These are phyloP conservation scores for Zygaena filipendulae DNA, from an alignment of 2,888 invertebrate genomes.

Conservation along the genomic window DNA sequence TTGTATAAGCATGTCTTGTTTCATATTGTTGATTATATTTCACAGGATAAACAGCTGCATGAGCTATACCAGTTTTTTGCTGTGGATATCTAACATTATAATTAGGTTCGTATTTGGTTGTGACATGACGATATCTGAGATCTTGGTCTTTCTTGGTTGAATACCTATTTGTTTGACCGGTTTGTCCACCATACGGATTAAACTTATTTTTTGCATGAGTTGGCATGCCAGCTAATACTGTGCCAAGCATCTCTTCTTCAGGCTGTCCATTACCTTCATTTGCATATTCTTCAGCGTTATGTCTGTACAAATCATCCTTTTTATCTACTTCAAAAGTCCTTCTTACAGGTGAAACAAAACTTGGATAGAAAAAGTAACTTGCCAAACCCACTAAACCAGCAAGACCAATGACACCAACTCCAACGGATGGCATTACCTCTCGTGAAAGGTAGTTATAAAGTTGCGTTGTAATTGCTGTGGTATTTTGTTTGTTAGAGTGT, in stretches of 20 bases:
- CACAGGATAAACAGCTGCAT: slow-evolving; percentile 52
- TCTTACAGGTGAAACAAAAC: slow-evolving; percentile 73
- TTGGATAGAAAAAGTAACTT: slow-evolving; percentile 80
- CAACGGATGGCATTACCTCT: slow-evolving; percentile 85
- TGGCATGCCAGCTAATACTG: slow-evolving; percentile 78
- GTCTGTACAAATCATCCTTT: slow-evolving; percentile 73
- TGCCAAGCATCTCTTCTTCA: slow-evolving; percentile 81
- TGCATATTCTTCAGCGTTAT: slow-evolving; percentile 75
- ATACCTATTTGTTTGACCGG: slow-evolving; percentile 43
- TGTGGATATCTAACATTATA: slow-evolving; percentile 53
- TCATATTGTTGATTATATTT: slow-evolving; percentile 50
- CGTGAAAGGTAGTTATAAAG: slow-evolving; percentile 82
- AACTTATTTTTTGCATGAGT: slow-evolving; percentile 53
- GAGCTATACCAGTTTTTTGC: slow-evolving; percentile 59
- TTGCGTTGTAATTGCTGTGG: slow-evolving; percentile 75
- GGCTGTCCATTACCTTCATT: slow-evolving; percentile 74
- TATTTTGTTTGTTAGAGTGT: slow-evolving; percentile 46
- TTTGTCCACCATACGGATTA: slow-evolving; percentile 57
- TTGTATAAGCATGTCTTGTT: slow-evolving; percentile 48
- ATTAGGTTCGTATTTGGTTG: slow-evolving; percentile 45
- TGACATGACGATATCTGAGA: slow-evolving; percentile 52
- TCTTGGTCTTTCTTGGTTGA: slow-evolving; percentile 55
- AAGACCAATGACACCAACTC: slow-evolving; percentile 79
- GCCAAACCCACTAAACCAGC: slow-evolving; percentile 80
- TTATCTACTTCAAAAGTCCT: slow-evolving; percentile 74